A percentile compares a stretch with the other conserved stretches of the same genome.
These are phyloP conservation scores for Orchestia grillus DNA, from an alignment of 1,140 invertebrate species.

Conservation along the genomic window DNA sequence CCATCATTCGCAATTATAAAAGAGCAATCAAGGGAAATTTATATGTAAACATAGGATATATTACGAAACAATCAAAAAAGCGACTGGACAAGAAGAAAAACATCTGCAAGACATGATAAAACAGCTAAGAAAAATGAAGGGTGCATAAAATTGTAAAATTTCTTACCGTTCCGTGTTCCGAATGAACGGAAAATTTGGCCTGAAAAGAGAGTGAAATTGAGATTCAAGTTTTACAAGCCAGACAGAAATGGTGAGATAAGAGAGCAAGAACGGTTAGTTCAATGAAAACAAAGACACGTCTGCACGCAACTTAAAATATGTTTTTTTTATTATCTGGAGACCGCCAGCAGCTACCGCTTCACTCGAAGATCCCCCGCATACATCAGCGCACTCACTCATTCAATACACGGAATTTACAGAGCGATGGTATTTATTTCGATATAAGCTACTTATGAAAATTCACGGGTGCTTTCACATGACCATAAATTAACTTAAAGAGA, in stretches of 20 bases:
- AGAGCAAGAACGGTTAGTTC: too few species aligned
- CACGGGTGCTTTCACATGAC: too few species aligned
- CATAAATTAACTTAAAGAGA: too few species aligned
- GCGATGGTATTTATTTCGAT: too few species aligned
- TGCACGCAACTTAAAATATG: too few species aligned
- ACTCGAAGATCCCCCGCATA: too few species aligned
- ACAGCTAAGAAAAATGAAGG: background rate
- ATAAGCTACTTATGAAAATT: too few species aligned
- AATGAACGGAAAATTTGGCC: constrained; percentile 48
- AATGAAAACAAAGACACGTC: too few species aligned
- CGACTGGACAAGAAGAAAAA: background rate
- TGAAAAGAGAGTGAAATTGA: constrained; percentile 25
- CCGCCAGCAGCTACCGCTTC: too few species aligned
- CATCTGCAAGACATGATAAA: background rate
- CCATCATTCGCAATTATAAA: background rate
- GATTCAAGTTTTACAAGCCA: background rate
- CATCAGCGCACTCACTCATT: too few species aligned
- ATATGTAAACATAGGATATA: background rate
- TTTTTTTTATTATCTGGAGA: too few species aligned
- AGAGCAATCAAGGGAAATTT: background rate
- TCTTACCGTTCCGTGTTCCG: constrained; percentile 53
- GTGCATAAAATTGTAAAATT: background rate
- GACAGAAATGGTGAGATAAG: background rate
- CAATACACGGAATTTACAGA: too few species aligned
- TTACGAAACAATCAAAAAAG: background rate